Base-by-base conservation (phyloP, 64 coral and sea anemone species). In the Porites australiensis region DNA sequence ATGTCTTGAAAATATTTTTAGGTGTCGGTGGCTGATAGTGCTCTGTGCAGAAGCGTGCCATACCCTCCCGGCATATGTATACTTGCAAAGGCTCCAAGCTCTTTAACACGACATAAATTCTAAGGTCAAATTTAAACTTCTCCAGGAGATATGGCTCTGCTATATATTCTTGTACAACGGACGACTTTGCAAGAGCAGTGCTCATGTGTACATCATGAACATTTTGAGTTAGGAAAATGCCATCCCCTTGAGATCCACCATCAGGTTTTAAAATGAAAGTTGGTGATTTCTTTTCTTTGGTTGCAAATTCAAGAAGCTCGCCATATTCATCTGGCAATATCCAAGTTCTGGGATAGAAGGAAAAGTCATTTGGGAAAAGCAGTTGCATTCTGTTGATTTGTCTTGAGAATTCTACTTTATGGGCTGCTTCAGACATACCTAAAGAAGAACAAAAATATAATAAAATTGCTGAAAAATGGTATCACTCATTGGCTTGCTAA, bases 41-140 rank as follows among this genome's bases (percentile, higher is more conserved):
- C 37, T 94, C 96, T 1, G 96, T 98, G 55, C 96, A 98, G 88
- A 98, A 95, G 10, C 96, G 78, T 66, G 89, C 96, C 70, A 98
- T 91, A 21, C 96, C 96, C 88, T 98, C 96, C 2, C 96, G 93
- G 55, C 96, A 98, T 20, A 98, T 86, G 59, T 95, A 98, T 13
- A 95, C 79, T 55, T 95, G 75, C 27, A 98, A 61, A 15, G 96
- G 96, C 11, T 98, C 96, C 50, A 98, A 63, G 19, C 85, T 89
- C 61, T 92, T 98, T 13, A 98, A 64, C 48, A 98, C 70, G n/a
- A 98, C 96, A 92, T 98, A 98, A 58, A 98, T 82, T 64, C 96
- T 88, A 23, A 98, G 79, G 67, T 98, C 96, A 90, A 98, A 98
- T 58, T 98, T 98, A n/a, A 95, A 91, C 70, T 92, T 95, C 59